Percentiles rank a stretch among this genome's conserved stretches.
Evolutionary conservation across 2,888 invertebrate genomes (phyloP).

Genomic region (Campoletis raptor): DNA sequence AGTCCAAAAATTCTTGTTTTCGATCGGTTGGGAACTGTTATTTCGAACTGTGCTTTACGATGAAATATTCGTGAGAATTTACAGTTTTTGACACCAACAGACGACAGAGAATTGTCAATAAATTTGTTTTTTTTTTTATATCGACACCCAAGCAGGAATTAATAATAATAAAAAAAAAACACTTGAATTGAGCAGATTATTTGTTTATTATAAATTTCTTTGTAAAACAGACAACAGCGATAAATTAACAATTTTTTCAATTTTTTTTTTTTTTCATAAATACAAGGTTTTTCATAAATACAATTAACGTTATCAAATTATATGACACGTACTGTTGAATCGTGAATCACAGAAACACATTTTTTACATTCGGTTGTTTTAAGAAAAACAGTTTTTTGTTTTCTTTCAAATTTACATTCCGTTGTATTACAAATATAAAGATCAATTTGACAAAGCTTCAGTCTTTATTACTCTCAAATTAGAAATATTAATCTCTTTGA

Average conservation of each 20-base stretch:
- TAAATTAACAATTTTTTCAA: slow-evolving; percentile 61
- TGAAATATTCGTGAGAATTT: no score
- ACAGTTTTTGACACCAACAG: no score
- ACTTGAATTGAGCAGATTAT: slow-evolving; percentile 17
- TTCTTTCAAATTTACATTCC: neutral
- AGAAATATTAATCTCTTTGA: neutral
- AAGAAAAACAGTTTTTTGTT: slow-evolving; percentile 12
- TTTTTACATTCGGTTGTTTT: slow-evolving; percentile 9
- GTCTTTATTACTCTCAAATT: slow-evolving; percentile 47
- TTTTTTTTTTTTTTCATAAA: slow-evolving; percentile 55
- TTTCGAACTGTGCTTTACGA: no score
- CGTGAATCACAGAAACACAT: slow-evolving; percentile 13
- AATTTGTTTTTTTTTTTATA: neutral
- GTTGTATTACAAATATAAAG: slow-evolving; percentile 22
- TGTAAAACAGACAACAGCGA: slow-evolving; percentile 64
- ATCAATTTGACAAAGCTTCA: slow-evolving; percentile 54
- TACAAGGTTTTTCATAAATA: slow-evolving; percentile 59
- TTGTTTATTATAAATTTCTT: slow-evolving; percentile 67
- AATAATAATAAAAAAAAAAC: neutral
- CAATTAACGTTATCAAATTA: slow-evolving; percentile 51
- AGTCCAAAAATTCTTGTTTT: no score
- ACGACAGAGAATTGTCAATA: no score
- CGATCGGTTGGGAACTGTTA: no score
- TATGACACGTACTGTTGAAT: slow-evolving; percentile 28
- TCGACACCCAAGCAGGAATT: neutral